phyloP scores from a whole-genome alignment of 2,888 invertebrate species.

The Blastobasis adustella region DNA sequence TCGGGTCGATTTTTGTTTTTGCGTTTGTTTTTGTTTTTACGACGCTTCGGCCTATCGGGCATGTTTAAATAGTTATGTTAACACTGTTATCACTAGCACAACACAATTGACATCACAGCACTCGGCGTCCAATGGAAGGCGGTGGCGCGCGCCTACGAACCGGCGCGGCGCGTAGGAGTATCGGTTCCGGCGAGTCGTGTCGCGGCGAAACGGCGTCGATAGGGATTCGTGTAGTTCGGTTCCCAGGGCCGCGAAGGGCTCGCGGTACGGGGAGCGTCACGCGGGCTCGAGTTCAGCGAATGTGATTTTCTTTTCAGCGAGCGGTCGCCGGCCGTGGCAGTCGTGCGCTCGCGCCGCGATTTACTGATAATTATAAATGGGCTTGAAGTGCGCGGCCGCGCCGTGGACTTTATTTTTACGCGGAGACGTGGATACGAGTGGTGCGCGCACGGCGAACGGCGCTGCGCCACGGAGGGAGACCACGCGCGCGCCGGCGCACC shows the following conservation, averaged over 20 bases:
- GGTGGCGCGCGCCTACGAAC: slow-evolving; percentile 37
- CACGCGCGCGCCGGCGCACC: slow-evolving; percentile 15
- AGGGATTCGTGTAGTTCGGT: slow-evolving; percentile 38
- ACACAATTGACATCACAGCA: slow-evolving; percentile 47
- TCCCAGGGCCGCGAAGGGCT: slow-evolving; percentile 42
- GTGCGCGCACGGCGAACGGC: slow-evolving; percentile 48
- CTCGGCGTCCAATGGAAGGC: slow-evolving; percentile 38
- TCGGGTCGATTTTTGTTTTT: slow-evolving; percentile 54
- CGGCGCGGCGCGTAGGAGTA: slow-evolving; percentile 55
- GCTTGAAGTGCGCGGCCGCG: slow-evolving; percentile 67
- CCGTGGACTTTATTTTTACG: slow-evolving; percentile 72
- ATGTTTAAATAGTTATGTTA: slow-evolving; percentile 38
- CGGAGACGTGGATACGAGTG: slow-evolving; percentile 66
- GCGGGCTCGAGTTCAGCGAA: slow-evolving; percentile 42
- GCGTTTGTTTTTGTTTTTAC: slow-evolving; percentile 65
- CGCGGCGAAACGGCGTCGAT: slow-evolving; percentile 22
- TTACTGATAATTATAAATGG: slow-evolving; percentile 75
- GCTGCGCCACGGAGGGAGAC: slow-evolving; percentile 39
- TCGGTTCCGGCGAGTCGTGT: slow-evolving; percentile 32
- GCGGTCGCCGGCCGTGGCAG: slow-evolving; percentile 59
- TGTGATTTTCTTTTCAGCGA: slow-evolving; percentile 55
- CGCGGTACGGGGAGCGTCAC: slow-evolving; percentile 31
- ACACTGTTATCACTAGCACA: slow-evolving; percentile 59
- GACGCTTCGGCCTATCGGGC: slow-evolving; percentile 61
- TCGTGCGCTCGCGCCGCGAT: slow-evolving; percentile 67